These are phyloP conservation scores for Conus ventricosus DNA, from an alignment of 1,140 invertebrate genomes.

Conservation along the genomic window DNA sequence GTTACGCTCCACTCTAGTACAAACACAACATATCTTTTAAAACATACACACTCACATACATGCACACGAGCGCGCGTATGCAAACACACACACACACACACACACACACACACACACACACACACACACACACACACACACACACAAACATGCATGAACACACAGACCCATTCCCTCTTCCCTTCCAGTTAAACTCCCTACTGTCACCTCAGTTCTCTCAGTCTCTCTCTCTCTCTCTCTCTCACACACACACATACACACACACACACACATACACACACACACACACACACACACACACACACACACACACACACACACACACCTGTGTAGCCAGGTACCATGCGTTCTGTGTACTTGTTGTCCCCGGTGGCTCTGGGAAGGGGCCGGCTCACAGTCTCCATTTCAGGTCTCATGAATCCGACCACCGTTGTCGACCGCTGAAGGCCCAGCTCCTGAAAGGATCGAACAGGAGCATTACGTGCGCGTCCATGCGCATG, in stretches of 20 bases:
- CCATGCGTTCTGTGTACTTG: constrained; percentile 73
- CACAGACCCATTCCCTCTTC: background rate
- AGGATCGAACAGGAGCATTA: background rate
- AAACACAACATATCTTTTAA: too few species aligned
- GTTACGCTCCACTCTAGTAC: too few species aligned
- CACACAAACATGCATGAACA: background rate
- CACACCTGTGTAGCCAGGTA: constrained; percentile 74
- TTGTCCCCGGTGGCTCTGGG: constrained; percentile 71
- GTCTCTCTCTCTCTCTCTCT: too few species aligned
- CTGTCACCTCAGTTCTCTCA: too few species aligned
- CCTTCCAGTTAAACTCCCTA: too few species aligned
- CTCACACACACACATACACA: too few species aligned
- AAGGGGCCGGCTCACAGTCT: constrained; percentile 42
- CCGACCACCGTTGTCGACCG: constrained; percentile 6
- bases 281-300: too few species aligned
- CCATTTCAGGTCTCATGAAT: constrained; percentile 29
- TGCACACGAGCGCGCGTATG: background rate
- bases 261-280: too few species aligned
- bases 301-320: background rate
- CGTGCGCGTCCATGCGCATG: background rate
- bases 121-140: constrained; percentile 15
- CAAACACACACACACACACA: background rate
- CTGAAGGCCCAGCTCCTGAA: constrained; percentile 36
- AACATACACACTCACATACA: background rate
- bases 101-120: constrained; percentile 18